Percentiles rank a stretch among this genome's conserved stretches.
Conservation (phyloP, 2,797 vertebrate species). For the Chlorospingus flavigularis region DNA sequence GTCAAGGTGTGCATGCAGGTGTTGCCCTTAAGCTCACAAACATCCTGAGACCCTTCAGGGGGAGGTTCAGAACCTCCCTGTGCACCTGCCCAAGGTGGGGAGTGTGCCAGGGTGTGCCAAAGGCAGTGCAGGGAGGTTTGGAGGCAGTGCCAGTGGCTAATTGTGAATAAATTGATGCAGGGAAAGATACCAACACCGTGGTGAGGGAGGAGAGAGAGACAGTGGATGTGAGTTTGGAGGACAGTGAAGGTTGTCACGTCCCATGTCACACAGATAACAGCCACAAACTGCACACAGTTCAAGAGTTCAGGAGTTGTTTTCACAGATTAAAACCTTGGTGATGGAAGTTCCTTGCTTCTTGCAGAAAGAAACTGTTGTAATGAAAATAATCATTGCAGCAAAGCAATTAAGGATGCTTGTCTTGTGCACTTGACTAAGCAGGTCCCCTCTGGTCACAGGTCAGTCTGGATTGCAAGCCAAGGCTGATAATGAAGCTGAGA, state of each 20-base stretch:
- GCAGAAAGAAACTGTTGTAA: background rate
- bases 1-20: accelerated
- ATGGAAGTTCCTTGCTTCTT: background rate
- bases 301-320: slow-evolving; percentile 35
- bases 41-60: accelerated
- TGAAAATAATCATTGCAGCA: background rate
- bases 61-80: background rate
- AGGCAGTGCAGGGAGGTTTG: background rate
- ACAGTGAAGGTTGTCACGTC: background rate
- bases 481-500: slow-evolving; percentile 24
- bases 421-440: slow-evolving; percentile 21
- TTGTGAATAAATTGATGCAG: background rate
- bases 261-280: background rate
- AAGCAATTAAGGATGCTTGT: slow-evolving; percentile 38
- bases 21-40: background rate
- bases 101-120: background rate
- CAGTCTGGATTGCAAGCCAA: background rate
- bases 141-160: background rate
- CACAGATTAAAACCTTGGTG: background rate
- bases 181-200: background rate
- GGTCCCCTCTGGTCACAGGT: background rate
- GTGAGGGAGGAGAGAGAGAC: background rate
- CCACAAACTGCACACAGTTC: background rate
- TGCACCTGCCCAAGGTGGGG: accelerated
- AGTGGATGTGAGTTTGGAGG: background rate